These are phyloP conservation scores for Turritopsis rubra DNA, from an alignment of 30 jellyfish, hydroid and myxozoan genomes.

Conservation along the genomic window DNA sequence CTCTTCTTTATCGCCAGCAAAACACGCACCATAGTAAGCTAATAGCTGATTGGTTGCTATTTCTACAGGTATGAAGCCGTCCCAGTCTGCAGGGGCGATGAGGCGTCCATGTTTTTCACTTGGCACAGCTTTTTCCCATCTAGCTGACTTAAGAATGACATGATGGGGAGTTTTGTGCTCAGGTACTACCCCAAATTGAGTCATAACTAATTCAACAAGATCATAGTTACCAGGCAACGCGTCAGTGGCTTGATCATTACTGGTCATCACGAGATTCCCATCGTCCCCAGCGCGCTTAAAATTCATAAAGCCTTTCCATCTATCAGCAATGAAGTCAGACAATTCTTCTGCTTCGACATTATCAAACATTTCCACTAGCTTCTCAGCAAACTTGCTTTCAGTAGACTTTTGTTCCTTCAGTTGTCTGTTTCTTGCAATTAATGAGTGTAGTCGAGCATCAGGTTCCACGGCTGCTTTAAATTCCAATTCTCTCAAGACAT, in stretches of 20 bases:
- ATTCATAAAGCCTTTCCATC: not conserved
- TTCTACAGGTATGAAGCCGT: not conserved
- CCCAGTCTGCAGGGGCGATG: constrained; percentile 4
- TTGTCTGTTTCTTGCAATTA: not conserved
- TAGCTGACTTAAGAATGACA: not conserved
- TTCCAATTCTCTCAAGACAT: not conserved
- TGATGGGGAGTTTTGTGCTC: constrained; percentile 5
- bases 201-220: constrained; percentile 8
- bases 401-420: not conserved
- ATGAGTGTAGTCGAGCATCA: not conserved
- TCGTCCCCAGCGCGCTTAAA: not conserved
- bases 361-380: not conserved
- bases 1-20: not conserved
- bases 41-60: constrained; percentile 2
- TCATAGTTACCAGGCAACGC: constrained; percentile 4
- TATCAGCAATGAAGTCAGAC: not conserved
- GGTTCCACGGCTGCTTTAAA: not conserved
- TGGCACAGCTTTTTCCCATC: constrained; percentile 5
- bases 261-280: not conserved
- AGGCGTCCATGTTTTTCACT: not conserved
- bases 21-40: constrained; percentile 5
- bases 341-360: not conserved
- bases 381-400: not conserved
- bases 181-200: not conserved
- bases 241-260: not conserved